Evolutionary conservation across 1,140 invertebrate species (phyloP), one percentile per base, ranked within the genome.

Genomic region (Eciton burchellii): DNA sequence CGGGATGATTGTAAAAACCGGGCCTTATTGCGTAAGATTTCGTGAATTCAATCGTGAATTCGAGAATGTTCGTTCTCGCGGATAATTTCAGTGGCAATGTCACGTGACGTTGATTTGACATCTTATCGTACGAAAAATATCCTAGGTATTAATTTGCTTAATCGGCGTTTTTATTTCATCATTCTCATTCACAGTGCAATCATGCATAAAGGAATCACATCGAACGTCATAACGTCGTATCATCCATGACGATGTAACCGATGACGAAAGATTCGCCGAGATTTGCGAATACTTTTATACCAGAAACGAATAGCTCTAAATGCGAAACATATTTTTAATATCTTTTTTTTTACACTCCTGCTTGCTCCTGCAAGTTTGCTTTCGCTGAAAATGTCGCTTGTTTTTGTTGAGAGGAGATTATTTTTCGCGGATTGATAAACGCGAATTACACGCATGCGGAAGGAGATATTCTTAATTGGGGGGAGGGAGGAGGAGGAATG

Each of bases 381-480:
- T 47, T 19, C 12, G 54, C 16, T 12, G 35, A 49, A 41, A 65
- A 76, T 65, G 29, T 65, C 29, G 26, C 52, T 49, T 49, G 45
- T 26, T 35, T 19, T 52, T 19, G 12, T 52, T 29, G 63, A 26
- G 26, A n/a, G 16, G 19, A 26, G 35, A 76, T 65, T 56, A 76
- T 76, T 79, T 79, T 70, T 56, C 63, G 41, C 21, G 12, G 12
- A n/a, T 5, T 45, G 49, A 79, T 54, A 79, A 79, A 79, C 68
- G 68, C n/a, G 49, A 16, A 14, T 56, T 35, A 3, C 2, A 35
- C 43, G 49, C 24, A 49, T 41, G 49, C 14, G n/a, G 16, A 41
- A 62, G 16, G 5, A 16, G 19, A 29, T n/a, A 52, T 49, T 14
- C 41, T 16, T 47, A 57, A 35, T 63, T 43, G 19, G 59, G 59